Conservation (phyloP, 2,113 vertebrate genomes). For the Nerophis ophidion region DNA sequence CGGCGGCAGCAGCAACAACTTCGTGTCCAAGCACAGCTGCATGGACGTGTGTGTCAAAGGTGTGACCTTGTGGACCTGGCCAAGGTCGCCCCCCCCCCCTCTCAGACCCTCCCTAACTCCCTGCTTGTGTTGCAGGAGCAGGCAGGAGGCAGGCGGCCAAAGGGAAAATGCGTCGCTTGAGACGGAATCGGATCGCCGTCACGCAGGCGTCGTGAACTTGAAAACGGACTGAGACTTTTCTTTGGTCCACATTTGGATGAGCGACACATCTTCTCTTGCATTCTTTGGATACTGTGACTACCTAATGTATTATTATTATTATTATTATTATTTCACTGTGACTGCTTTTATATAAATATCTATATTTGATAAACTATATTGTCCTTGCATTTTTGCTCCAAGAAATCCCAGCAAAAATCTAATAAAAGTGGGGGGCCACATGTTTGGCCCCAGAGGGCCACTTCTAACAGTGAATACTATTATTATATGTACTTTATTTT, state of each 20-base stretch:
- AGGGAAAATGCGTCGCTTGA: slow-evolving; percentile 22
- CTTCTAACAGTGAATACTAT: too few relatives aligned
- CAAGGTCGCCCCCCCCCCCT: too few relatives aligned
- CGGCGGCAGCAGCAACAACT: slow-evolving; percentile 91
- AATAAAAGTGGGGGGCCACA: slow-evolving; percentile 24
- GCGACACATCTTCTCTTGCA: slow-evolving; percentile 27
- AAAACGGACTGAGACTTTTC: background rate
- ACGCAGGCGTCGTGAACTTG: slow-evolving; percentile 18
- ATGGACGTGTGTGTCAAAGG: slow-evolving; percentile 74
- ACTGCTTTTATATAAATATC: slow-evolving; percentile 17
- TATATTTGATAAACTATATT: slow-evolving; percentile 23
- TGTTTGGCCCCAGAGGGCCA: too few relatives aligned
- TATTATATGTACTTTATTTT: too few relatives aligned
- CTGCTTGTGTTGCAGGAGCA: slow-evolving; percentile 34
- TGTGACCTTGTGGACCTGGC: background rate
- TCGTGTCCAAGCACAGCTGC: slow-evolving; percentile 72
- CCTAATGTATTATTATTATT: slow-evolving; percentile 17
- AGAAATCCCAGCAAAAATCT: slow-evolving; percentile 1
- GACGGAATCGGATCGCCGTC: slow-evolving; percentile 11
- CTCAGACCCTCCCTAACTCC: too few relatives aligned
- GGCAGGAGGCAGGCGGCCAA: slow-evolving; percentile 2
- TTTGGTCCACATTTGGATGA: background rate
- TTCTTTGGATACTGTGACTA: slow-evolving; percentile 37
- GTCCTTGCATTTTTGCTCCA: background rate
- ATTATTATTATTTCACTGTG: slow-evolving; percentile 12